Conservation (phyloP, 2,888 invertebrate species). For the Diaphora mendica region DNA sequence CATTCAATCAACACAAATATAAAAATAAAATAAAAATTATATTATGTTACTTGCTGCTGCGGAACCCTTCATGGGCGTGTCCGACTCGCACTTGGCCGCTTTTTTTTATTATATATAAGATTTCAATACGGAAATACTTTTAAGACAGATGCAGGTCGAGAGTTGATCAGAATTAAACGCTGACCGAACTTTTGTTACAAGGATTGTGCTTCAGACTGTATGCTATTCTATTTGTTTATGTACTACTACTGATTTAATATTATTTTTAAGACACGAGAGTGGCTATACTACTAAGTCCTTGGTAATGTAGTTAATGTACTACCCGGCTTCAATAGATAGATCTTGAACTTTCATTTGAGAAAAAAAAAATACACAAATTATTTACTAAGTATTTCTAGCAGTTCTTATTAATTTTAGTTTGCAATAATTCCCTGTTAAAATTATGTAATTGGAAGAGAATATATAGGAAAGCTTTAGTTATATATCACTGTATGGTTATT, state of each 20-base stretch:
- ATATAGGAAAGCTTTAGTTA: conserved; percentile 15
- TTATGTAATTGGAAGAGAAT: conserved; percentile 22
- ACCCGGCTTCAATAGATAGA: background rate
- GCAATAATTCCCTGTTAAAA: conserved; percentile 37
- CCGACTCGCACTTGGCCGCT: too few relatives aligned
- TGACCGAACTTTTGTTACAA: too few relatives aligned
- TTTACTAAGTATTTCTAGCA: conserved; percentile 26
- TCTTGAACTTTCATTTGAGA: background rate
- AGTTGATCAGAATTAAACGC: too few relatives aligned
- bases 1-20: too few relatives aligned
- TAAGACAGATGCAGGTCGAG: too few relatives aligned
- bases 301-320: background rate
- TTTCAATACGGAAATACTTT: too few relatives aligned
- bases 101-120: too few relatives aligned
- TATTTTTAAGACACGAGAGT: background rate
- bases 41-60: too few relatives aligned
- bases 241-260: background rate
- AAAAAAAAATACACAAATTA: background rate
- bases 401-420: conserved; percentile 33
- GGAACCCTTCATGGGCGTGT: too few relatives aligned
- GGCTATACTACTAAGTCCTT: background rate
- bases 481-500: conserved; percentile 31
- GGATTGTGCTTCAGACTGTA: background rate
- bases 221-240: background rate
- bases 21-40: too few relatives aligned